Base-by-base conservation (phyloP, 2,113 vertebrate genomes). In the Eptatretus burgeri region DNA sequence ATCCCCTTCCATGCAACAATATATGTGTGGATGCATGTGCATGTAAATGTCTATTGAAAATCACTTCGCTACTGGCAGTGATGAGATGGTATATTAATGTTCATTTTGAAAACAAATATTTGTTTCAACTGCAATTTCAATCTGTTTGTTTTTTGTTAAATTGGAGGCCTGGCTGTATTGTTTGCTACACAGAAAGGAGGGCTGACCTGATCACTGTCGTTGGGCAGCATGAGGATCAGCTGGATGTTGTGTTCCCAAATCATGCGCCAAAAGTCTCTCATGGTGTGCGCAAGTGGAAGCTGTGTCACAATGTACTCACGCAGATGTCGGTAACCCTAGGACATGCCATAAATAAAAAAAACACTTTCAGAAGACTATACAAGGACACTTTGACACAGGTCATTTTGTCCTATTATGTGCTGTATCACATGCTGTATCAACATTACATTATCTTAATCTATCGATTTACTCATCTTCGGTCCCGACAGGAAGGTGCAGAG, bases 221-320 rank as follows among this genome's bases (percentile, higher is more conserved):
- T 81, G 53, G 74, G 80, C 69, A 98, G 80, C 67, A 91, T 86
- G 62, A 98, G 78, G 20, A 98, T 78, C 65, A 86, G 69, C 67
- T 83, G 84, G 53, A 76, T 74, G 10, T 87, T 93, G 68, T 91
- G 84, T 65, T 95, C 87, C 91, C 86, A 95, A 66, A 94, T 80
- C 87, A 95, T 94, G 69, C 76, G 83, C 91, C 91, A 98, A 74
- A 95, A 93, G 73, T 94, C 87, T 68, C 82, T 85, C 64, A 82
- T 77, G 52, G 89, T 93, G 62, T 75, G 78, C 10, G 82, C 77
- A 67, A 98, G 75, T 13, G 89, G 87, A 71, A 83, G 82, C 67
- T 93, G 89, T 65, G 91, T 93, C 70, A 98, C 76, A 67, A 98
- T 86, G 73, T 84, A 98, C 74, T 93, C 83, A 62, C 27, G 27